Conservation (phyloP, 2,797 vertebrate genomes). For the Macropus fuliginosus region DNA sequence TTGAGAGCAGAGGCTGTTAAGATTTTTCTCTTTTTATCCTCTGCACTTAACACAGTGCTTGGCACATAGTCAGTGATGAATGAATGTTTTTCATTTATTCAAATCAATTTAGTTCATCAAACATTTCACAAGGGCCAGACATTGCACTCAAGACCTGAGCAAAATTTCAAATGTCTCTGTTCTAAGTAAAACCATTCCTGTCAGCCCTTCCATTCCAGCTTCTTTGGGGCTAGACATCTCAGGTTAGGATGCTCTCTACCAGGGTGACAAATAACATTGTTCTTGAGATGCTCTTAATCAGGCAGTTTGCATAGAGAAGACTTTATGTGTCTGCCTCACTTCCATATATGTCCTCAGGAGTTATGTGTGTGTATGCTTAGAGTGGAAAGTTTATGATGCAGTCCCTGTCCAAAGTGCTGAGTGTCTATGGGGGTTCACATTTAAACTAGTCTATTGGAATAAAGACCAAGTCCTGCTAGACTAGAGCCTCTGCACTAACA, state of each 20-base stretch:
- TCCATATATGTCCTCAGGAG: rapidly evolving
- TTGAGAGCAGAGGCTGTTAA: neutral
- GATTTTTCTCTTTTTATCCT: neutral
- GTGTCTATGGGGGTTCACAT: rapidly evolving
- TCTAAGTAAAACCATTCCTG: neutral
- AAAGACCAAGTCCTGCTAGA: neutral
- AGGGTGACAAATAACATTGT: rapidly evolving
- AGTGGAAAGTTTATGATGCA: neutral
- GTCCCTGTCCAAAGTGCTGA: rapidly evolving
- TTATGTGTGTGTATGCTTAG: neutral
- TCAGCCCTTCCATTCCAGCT: neutral
- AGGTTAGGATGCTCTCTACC: neutral
- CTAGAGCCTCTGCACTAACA: rapidly evolving
- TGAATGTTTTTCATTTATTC: neutral
- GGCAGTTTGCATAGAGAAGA: rapidly evolving
- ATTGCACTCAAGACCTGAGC: neutral
- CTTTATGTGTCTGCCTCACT: rapidly evolving
- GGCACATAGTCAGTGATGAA: neutral
- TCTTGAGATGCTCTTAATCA: neutral
- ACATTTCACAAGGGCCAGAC: neutral
- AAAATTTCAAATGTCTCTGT: too few species aligned
- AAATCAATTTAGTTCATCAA: neutral
- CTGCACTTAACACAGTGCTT: neutral
- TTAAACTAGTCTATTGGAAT: neutral
- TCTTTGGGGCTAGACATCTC: rapidly evolving